Percentiles rank a stretch among this genome's conserved stretches.
These are phyloP conservation scores for Apomyelois bistriatella DNA, from an alignment of 2,888 invertebrate species.

Conservation along the genomic window DNA sequence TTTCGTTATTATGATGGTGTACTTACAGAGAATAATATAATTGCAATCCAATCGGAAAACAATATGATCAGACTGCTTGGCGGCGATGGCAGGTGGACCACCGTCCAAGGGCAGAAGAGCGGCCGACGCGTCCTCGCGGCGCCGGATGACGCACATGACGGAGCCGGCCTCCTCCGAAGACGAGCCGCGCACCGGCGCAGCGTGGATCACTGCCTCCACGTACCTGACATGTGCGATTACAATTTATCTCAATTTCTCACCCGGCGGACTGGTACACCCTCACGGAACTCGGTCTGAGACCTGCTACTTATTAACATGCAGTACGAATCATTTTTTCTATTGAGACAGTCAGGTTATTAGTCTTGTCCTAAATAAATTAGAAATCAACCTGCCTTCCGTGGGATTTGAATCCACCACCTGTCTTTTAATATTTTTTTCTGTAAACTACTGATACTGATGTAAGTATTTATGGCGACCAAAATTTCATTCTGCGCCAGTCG, in stretches of 20 bases:
- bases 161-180: constrained; percentile 79
- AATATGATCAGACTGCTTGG: constrained; percentile 92
- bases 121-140: constrained; percentile 82
- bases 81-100: constrained; percentile 76
- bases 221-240: constrained; percentile 58
- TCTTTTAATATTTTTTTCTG: no score
- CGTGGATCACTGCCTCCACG: constrained; percentile 83
- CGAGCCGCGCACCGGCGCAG: constrained; percentile 82
- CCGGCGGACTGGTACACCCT: not conserved
- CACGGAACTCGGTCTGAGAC: no score
- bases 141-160: constrained; percentile 82
- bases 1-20: not conserved
- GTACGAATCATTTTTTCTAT: no score
- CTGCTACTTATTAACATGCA: no score
- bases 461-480: no score
- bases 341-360: no score
- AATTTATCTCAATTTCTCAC: not conserved
- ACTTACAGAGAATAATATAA: constrained; percentile 88
- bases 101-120: constrained; percentile 68
- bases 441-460: no score
- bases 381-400: no score
- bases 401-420: no score
- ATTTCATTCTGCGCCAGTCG: no score
- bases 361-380: no score
- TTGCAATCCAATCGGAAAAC: constrained; percentile 93